phyloP scores from a whole-genome alignment of 2,113 vertebrate genomes.

The Melanocharis versteri region DNA sequence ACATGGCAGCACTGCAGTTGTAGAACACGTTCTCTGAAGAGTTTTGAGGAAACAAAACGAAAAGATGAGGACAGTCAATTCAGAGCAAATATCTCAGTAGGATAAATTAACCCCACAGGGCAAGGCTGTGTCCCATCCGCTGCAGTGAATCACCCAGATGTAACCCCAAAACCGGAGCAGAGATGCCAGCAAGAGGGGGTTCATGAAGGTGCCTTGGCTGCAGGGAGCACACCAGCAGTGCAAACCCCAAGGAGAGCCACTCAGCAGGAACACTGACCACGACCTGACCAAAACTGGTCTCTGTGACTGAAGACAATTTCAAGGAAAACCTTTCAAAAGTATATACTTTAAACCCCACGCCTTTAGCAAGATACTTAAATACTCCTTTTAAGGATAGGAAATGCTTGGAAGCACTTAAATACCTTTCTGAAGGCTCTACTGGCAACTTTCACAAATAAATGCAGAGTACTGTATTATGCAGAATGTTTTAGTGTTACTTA shows the following conservation, averaged over 20 bases:
- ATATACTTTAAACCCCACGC: neutral
- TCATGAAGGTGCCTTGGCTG: neutral
- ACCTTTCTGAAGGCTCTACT: neutral
- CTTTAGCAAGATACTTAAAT: neutral
- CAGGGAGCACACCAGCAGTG: neutral
- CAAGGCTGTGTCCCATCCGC: neutral
- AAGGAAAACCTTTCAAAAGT: neutral
- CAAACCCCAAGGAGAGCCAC: neutral
- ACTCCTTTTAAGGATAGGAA: neutral
- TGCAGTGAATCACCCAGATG: neutral
- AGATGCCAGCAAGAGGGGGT: neutral
- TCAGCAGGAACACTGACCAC: neutral
- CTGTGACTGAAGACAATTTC: neutral
- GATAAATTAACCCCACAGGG: neutral
- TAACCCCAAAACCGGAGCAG: neutral
- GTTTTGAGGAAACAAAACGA: neutral
- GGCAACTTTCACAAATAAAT: neutral
- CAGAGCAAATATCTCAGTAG: neutral
- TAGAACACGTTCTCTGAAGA: accelerated
- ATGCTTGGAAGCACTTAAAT: neutral
- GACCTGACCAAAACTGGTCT: neutral
- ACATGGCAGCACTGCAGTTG: neutral
- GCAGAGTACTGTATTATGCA: neutral
- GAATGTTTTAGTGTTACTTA: neutral
- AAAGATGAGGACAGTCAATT: neutral